phyloP scores from a whole-genome alignment of 2,113 vertebrate genomes.

The Barnardius zonarius region DNA sequence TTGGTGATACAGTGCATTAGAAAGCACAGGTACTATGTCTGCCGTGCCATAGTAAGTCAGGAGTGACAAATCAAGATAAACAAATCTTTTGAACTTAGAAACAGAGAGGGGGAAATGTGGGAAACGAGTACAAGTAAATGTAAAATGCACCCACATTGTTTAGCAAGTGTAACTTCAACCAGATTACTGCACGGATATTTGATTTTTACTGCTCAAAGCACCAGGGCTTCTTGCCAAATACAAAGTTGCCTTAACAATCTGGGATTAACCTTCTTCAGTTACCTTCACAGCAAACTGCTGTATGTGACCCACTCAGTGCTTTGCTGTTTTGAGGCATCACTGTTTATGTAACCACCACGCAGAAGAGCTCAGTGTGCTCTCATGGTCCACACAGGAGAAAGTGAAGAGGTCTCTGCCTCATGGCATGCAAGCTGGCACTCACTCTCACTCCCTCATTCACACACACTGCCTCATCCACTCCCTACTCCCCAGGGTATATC shows the following conservation, averaged over 20 bases:
- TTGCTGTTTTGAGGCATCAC: background rate
- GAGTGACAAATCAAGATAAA: background rate
- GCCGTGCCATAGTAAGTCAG: background rate
- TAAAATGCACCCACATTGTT: background rate
- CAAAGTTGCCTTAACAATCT: background rate
- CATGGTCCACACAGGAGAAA: accelerated
- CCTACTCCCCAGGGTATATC: background rate
- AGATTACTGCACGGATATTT: accelerated
- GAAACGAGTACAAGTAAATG: background rate
- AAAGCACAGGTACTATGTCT: background rate
- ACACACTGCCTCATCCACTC: background rate
- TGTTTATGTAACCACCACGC: background rate
- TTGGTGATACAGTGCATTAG: background rate
- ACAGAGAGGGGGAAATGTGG: background rate
- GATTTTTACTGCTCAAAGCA: background rate
- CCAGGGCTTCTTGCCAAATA: background rate
- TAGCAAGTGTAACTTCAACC: background rate
- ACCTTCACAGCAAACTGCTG: background rate
- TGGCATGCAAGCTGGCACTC: background rate
- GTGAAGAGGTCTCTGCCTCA: background rate
- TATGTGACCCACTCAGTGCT: background rate
- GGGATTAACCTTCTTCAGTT: background rate
- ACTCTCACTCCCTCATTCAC: background rate
- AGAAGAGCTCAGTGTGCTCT: background rate
- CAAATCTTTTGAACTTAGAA: background rate